These are phyloP conservation scores for Dicaeum eximium DNA, from an alignment of 2,113 vertebrate genomes.

Conservation along the genomic window DNA sequence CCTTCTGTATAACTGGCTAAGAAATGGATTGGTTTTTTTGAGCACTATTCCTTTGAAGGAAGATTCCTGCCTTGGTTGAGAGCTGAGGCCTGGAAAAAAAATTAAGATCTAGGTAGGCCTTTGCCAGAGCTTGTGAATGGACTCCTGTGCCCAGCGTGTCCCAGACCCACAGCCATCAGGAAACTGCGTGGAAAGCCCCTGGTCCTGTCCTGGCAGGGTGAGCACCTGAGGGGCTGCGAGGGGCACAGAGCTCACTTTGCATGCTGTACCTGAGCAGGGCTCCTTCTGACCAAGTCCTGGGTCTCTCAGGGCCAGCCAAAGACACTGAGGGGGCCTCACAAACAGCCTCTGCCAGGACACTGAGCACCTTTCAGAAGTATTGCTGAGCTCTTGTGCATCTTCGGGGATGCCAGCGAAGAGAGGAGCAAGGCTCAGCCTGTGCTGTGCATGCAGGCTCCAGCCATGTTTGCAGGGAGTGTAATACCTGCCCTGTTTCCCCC, in stretches of 20 bases:
- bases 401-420: background rate
- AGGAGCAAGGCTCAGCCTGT: background rate
- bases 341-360: background rate
- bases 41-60: background rate
- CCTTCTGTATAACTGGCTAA: background rate
- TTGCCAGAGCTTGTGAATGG: background rate
- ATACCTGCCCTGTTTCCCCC: accelerated
- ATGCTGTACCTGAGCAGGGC: background rate
- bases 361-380: background rate
- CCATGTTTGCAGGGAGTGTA: background rate
- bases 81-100: background rate
- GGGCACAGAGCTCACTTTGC: background rate
- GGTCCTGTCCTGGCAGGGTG: background rate
- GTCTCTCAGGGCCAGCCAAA: background rate
- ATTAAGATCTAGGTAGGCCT: background rate
- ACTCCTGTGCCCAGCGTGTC: accelerated
- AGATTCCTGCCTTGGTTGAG: background rate
- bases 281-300: background rate
- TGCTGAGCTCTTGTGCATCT: background rate
- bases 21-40: background rate
- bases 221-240: accelerated
- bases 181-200: background rate
- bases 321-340: accelerated
- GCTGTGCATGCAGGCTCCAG: background rate
- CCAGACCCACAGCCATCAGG: background rate